Base-by-base conservation (phyloP, 2,113 vertebrate genomes). In the Ameiurus melas region DNA sequence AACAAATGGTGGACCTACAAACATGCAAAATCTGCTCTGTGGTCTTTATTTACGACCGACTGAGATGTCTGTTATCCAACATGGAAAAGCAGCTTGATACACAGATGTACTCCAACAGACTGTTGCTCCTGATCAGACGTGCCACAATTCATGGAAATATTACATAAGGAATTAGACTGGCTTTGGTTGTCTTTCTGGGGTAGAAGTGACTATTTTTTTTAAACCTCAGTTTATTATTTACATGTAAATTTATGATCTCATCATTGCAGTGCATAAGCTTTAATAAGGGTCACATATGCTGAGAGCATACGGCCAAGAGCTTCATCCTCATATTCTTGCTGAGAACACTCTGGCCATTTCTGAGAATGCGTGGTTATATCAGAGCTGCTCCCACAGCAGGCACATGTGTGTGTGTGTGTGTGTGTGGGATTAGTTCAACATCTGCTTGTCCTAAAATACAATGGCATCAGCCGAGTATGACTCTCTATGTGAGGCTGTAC, bases 361-460 rank as follows among this genome's bases (percentile, higher is more conserved):
- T 86, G 64, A 89, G 88, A 90, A 89, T 82, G 83, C 81, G 58
- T 84, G 47, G 83, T 66, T 57, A 87, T 83, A 84, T 85, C 30
- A 85, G 70, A 64, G 68, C 57, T 82, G 83, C 25, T 16, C 77
- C 58, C 85, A 84, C 53, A 88, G 78, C 86, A 83, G 70, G 22
- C 60, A 33, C 30, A 39, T 70, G 58, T 79, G 71, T 86, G 68
- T 73, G n/a, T 86, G 86, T 70, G 58, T 79, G 70, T 86, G 66
- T 75, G 22, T 86, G 86, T 79, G 71, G 83, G 80, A 60, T 75
- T 85, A 77, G 66, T 55, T 20, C 58, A 78, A 77, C 83, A 87
- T 89, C 87, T 87, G 85, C 33, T 85, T 88, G 60, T 85, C 33
- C 73, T 47, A 79, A 88, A 33, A 84, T 53, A 62, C 51, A 84